Evolutionary conservation across 1,140 invertebrate genomes (phyloP), one percentile per base, ranked within the genome.

Genomic region (Brachionus paranguensis): DNA sequence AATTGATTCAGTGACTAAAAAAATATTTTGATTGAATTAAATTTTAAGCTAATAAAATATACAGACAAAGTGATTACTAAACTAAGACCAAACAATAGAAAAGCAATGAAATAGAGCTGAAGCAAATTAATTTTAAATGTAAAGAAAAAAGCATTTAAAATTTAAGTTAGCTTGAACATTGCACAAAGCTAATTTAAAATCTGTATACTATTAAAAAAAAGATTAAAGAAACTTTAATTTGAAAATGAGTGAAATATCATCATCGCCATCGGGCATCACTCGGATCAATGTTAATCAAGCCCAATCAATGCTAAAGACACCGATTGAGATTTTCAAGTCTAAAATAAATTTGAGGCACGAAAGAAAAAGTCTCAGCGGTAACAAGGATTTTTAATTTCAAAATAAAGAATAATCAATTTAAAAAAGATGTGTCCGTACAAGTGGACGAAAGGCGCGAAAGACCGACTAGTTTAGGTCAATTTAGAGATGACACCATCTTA

Each of bases 191-290:
- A 55, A 55, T 55, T 55, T 55, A 60, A 60, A 55, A 60, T 60
- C 53, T 60, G 53, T 60, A 60, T 60, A 20, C 53, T 60, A 60
- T 20, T 60, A 8, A 20, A 60, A 60, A 60, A 60, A 53, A 53
- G 1, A 24, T 20, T 60, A 60, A 60, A 60, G 53, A 60, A 20
- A 60, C 53, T 60, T 60, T 24, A 20, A 60, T 60, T 53, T 17
- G 11, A 76, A 76, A 50, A 76, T 76, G 72, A 76, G 50, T 53
- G 41, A 47, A 14, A 76, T 76, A 76, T 50, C 72, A 76, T 50
- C 41, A 27, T 76, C 72, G 11, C 72, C 72, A 47, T 76, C 72
- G 20, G 72, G 72, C 27, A 76, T 76, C 17, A 76, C 72, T 50
- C 43, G 72, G 6, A 76, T 72, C 17, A 72, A 20, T 76, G 45